Percentiles rank a stretch among this genome's conserved stretches.
Conservation (phyloP, 2,888 invertebrate genomes). For the Lissocephala sabroskyi region DNA sequence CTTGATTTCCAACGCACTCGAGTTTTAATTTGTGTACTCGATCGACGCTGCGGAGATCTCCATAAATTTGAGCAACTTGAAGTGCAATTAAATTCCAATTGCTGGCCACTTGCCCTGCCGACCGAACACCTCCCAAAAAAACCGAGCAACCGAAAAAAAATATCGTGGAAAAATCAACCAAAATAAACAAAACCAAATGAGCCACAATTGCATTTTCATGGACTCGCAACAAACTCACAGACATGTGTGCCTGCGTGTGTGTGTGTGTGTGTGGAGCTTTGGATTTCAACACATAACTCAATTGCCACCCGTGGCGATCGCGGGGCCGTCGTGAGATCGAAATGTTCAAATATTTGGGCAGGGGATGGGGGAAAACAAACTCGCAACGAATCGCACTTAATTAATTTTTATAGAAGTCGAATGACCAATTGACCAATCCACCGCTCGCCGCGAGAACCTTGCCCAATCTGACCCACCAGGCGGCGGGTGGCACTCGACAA, state of each 20-base stretch:
- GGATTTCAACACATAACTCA: conserved; percentile 39
- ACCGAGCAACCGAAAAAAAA: not conserved
- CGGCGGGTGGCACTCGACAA: no score
- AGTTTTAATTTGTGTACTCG: no score
- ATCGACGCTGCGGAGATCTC: no score
- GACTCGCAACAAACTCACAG: no score
- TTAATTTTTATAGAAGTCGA: conserved; percentile 37
- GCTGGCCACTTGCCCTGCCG: conserved; percentile 9
- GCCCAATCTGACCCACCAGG: no score
- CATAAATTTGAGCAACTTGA: no score
- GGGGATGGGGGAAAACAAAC: not conserved
- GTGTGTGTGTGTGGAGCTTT: conserved; percentile 21
- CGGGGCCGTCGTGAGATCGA: conserved; percentile 5
- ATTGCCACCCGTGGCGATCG: conserved; percentile 42
- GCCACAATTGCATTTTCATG: conserved; percentile 18
- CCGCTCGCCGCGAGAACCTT: not conserved
- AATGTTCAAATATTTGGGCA: conserved; percentile 2
- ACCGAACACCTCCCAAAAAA: no score
- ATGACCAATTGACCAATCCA: not conserved
- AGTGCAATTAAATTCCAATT: conserved; percentile 29
- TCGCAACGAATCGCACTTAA: conserved; percentile 45
- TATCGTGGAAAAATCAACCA: not conserved
- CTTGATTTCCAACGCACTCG: no score
- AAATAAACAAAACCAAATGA: conserved; percentile 1
- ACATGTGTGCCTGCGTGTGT: no score